Percentiles rank a stretch among this genome's conserved stretches.
phyloP scores from a whole-genome alignment of 1,140 invertebrate genomes.

The Reticulitermes speratus region DNA sequence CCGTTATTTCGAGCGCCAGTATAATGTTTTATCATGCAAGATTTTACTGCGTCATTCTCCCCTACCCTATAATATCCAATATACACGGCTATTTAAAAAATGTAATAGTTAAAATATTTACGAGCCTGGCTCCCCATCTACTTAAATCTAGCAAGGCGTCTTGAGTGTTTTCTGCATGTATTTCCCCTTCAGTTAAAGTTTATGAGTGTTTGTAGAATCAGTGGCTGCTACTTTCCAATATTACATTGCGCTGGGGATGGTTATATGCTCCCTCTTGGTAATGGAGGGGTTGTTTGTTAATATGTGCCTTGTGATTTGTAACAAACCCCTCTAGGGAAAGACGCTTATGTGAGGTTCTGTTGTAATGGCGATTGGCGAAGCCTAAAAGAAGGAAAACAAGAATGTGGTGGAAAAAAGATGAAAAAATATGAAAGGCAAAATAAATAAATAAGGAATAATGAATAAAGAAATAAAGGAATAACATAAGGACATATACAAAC shows the following conservation, averaged over 20 bases:
- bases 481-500: too few relatives aligned
- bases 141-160: not conserved
- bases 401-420: too few relatives aligned
- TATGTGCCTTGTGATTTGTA: not conserved
- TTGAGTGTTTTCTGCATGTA: not conserved
- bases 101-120: not conserved
- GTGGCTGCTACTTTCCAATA: conserved; percentile 13
- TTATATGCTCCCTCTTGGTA: not conserved
- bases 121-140: not conserved
- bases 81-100: not conserved
- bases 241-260: not conserved
- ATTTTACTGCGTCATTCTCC: not conserved
- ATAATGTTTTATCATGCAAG: not conserved
- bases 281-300: not conserved
- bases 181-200: not conserved
- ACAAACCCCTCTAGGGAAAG: not conserved
- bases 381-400: too few relatives aligned
- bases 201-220: conserved; percentile 10
- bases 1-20: not conserved
- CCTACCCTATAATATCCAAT: not conserved
- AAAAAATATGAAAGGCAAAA: too few relatives aligned
- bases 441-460: too few relatives aligned
- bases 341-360: not conserved
- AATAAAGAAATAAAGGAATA: too few relatives aligned
- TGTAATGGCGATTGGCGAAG: not conserved